Evolutionary conservation across 2,888 invertebrate genomes (phyloP), one percentile per base, ranked within the genome.

Genomic region (Sylvicola cinctus): DNA sequence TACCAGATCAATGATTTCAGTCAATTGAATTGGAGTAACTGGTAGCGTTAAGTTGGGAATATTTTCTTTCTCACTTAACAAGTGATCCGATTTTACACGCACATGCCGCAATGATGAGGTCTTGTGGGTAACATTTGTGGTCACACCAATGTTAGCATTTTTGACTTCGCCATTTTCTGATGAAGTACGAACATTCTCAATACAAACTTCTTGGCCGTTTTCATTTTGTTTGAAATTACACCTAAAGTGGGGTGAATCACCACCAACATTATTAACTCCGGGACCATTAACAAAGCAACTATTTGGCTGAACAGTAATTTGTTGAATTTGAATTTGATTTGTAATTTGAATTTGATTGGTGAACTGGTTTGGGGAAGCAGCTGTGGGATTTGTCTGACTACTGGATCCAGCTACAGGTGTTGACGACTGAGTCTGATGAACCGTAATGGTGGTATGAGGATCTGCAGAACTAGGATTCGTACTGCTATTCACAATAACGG

Each of bases 261-360:
- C 27, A 8, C n/a, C n/a, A n/a, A n/a, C n/a, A n/a, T n/a, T n/a
- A n/a, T n/a, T n/a, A n/a, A n/a, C n/a, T n/a, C n/a, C n/a, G n/a
- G n/a, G n/a, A 25, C 25, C 25, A 25, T 25, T 25, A 8, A 11
- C 7, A 8, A 8, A 8, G 11, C 25, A 7, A 25, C 8, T 8
- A 7, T 7, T 8, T 25, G 38, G 40, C 29, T 40, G 41, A 7
- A 42, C 38, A 3, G 43, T 43, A 3, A 43, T 40, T 31, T 43
- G 43, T 32, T 43, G 43, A n/a, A 43, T 43, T 36, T 42, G 41
- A 17, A 42, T 42, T 37, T 42, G 42, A 37, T 42, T 42, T 10
- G 42, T 41, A 10, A 42, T 42, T 38, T 43, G 42, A 16, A 42
- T 43, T 36, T 41, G 40, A 33, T 35, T 35, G n/a, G 35, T 38